Percentiles rank a stretch among this genome's conserved stretches.
phyloP scores from a whole-genome alignment of 1,140 invertebrate species.

The Orussus abietinus region DNA sequence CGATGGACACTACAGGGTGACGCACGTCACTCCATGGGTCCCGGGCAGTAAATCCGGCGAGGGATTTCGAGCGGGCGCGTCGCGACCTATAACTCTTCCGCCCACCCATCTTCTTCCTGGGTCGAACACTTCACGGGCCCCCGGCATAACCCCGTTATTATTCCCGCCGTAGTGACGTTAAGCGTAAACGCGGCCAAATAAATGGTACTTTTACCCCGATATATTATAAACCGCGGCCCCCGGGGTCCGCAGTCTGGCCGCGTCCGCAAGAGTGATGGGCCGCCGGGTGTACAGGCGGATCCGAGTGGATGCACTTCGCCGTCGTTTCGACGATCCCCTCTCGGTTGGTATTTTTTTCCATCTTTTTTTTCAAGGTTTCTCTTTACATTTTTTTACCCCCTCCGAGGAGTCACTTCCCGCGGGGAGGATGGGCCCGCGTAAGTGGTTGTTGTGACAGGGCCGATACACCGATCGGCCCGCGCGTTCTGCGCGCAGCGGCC shows the following conservation, averaged over 20 bases:
- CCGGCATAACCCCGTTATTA: conserved; percentile 49
- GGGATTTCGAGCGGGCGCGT: too few species aligned
- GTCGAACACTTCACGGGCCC: conserved; percentile 30
- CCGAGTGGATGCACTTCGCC: conserved; percentile 28
- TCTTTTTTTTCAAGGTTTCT: too few species aligned
- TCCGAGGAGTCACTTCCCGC: too few species aligned
- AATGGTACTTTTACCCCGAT: conserved; percentile 52
- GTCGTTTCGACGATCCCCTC: too few species aligned
- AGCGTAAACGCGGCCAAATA: conserved; percentile 46
- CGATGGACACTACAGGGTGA: too few species aligned
- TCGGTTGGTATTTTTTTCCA: conserved; percentile 5
- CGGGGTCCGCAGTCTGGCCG: conserved; percentile 7
- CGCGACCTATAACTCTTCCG: too few species aligned
- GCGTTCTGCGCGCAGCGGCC: too few species aligned
- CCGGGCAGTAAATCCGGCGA: too few species aligned
- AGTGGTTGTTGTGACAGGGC: conserved; percentile 49
- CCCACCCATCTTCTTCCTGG: too few species aligned
- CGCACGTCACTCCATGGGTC: too few species aligned
- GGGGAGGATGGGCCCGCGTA: too few species aligned
- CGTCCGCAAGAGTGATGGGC: conserved; percentile 42
- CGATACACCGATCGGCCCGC: conserved; percentile 48
- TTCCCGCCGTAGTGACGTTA: conserved; percentile 32
- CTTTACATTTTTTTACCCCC: too few species aligned
- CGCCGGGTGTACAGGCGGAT: conserved; percentile 43
- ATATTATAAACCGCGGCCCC: conserved; percentile 42